These are phyloP conservation scores for Pachyramphus minor DNA, from an alignment of 2,113 vertebrate genomes.

Conservation along the genomic window DNA sequence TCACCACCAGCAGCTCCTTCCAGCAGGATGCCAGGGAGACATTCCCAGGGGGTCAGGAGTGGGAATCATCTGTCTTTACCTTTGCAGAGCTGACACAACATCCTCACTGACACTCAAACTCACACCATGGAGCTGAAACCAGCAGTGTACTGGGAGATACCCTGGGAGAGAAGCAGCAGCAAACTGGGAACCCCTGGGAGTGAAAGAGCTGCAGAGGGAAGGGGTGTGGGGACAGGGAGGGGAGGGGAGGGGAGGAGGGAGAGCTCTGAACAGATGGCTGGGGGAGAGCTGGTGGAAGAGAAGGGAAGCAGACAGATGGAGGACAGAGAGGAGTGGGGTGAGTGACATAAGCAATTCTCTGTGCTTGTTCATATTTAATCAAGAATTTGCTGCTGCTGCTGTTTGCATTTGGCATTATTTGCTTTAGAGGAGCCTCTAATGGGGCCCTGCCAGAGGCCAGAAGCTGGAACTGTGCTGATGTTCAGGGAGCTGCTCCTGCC, in stretches of 20 bases:
- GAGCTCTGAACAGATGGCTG: slow-evolving; percentile 4
- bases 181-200: not conserved
- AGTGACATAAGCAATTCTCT: slow-evolving; percentile 39
- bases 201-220: not conserved
- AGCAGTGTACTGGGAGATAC: rapidly evolving
- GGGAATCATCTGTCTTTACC: not conserved
- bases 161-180: not conserved
- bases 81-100: rapidly evolving
- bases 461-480: not conserved
- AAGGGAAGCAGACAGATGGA: slow-evolving; percentile 45
- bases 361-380: slow-evolving; percentile 48
- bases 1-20: not conserved
- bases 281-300: slow-evolving; percentile 23
- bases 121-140: rapidly evolving
- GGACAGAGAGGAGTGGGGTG: slow-evolving; percentile 43
- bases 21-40: not conserved
- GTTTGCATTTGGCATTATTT: slow-evolving; percentile 27
- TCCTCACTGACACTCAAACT: not conserved
- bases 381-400: not conserved
- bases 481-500: not conserved
- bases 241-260: not conserved
- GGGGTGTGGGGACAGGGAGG: not conserved
- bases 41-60: not conserved
- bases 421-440: not conserved
- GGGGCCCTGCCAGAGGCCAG: not conserved